Percentiles rank a stretch among this genome's conserved stretches.
These are phyloP conservation scores for Crossoptilon crossoptilon DNA, from an alignment of 2,797 vertebrate species.

Conservation along the genomic window DNA sequence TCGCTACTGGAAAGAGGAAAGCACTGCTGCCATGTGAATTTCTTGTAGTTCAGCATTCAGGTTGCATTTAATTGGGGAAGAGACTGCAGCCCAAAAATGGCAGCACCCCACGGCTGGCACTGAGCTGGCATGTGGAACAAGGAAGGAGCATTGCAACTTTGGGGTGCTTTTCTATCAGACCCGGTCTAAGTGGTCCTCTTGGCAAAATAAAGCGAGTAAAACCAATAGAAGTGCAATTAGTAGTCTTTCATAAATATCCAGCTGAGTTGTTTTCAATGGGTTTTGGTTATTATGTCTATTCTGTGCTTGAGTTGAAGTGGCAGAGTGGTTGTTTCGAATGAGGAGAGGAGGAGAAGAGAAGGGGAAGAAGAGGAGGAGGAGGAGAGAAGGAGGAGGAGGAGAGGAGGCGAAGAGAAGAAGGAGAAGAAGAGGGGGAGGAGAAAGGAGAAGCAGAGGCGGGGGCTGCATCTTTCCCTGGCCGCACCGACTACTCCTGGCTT, in stretches of 20 bases:
- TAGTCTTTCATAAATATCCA: background rate
- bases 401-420: background rate
- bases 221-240: background rate
- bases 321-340: background rate
- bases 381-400: background rate
- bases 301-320: background rate
- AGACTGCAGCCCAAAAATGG: background rate
- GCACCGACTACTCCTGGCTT: slow-evolving; percentile 12
- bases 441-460: background rate
- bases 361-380: background rate
- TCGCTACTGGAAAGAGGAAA: slow-evolving; percentile 50
- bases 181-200: background rate
- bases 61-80: background rate
- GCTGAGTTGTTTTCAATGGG: background rate
- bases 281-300: background rate
- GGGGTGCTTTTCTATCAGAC: background rate
- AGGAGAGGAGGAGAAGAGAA: background rate
- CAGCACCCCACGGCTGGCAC: background rate
- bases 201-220: background rate
- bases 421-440: too few species aligned
- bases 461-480: background rate
- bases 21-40: background rate
- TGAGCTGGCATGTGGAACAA: background rate
- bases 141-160: background rate
- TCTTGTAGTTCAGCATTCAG: background rate